Evolutionary conservation across 2,888 invertebrate genomes (phyloP), one percentile per base, ranked within the genome.

Genomic region (Parnassius smintheus): DNA sequence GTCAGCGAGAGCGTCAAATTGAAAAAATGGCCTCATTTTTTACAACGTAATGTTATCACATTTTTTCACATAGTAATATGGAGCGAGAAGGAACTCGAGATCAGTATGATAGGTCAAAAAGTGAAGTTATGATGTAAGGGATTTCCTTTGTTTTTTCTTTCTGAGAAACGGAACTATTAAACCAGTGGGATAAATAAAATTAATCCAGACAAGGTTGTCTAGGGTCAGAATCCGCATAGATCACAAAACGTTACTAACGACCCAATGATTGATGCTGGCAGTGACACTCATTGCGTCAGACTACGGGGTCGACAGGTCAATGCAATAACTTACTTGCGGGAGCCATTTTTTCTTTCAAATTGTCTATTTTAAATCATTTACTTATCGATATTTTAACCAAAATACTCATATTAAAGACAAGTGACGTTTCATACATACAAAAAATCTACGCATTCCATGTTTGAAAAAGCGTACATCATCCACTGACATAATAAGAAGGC

Each of bases 271-370:
- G 90, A 90, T 88, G 85, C 80, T 80, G 78, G 85, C 82, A 81
- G 85, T 85, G 90, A 86, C 88, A 85, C 74, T 81, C 77, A 80
- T 82, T 82, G 79, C 88, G 85, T 85, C 84, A 81, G 70, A 78
- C 78, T 74, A 71, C 70, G 73, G 82, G 88, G 86, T 86, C 87
- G 85, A 74, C 76, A 80, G 90, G 90, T 89, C 90, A 91, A 86
- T 89, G 90, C 82, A 83, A 82, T 83, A 82, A 78, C 77, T 77
- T 70, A 70, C 72, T 68, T 69, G 13, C 49, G 12, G 55, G 11
- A 56, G 56, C 45, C 51, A 18, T 18, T 18, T 61, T 61, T 55
- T 61, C 44, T 44, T 59, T 53, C 50, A 42, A 50, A 13, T 18
- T 10, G n/a, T 35, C 35, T 7, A 35, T 35, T 1, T 35, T 35